These are phyloP conservation scores for Zonotrichia albicollis DNA, from an alignment of 2,797 vertebrate genomes.

Conservation along the genomic window DNA sequence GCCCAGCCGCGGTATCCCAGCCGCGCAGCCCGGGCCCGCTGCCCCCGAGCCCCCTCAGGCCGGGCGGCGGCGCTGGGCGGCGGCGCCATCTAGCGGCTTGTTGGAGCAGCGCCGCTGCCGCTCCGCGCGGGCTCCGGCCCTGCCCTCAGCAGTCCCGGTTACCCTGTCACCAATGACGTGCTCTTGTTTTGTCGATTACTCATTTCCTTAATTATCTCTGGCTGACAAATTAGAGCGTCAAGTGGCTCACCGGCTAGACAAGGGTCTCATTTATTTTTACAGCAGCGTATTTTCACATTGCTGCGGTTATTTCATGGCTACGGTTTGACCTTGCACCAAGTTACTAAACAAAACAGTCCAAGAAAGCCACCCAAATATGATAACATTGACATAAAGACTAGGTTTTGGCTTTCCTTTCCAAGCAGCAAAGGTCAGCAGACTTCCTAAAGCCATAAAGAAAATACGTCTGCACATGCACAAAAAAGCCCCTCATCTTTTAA, in stretches of 20 bases:
- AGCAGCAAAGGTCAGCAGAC: background rate
- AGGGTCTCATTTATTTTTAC: background rate
- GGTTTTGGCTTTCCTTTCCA: background rate
- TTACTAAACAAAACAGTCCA: background rate
- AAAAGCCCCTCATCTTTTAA: rapidly evolving
- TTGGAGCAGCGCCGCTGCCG: background rate
- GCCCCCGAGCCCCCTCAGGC: too few relatives aligned
- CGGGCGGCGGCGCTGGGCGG: background rate
- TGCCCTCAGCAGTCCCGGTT: background rate
- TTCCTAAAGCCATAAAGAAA: background rate
- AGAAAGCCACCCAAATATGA: rapidly evolving
- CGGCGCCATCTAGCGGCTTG: background rate
- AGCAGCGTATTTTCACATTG: rapidly evolving
- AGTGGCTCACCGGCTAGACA: background rate
- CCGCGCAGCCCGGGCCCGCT: background rate
- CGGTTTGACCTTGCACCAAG: background rate
- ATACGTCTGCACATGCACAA: rapidly evolving
- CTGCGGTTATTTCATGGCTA: background rate
- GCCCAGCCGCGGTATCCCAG: background rate
- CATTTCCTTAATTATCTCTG: background rate
- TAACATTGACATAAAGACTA: background rate
- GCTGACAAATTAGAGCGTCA: too few relatives aligned
- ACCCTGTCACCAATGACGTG: background rate
- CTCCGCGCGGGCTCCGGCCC: background rate
- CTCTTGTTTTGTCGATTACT: background rate